phyloP scores from a whole-genome alignment of 2,888 invertebrate species.

The Cecidostiba fungosa region DNA sequence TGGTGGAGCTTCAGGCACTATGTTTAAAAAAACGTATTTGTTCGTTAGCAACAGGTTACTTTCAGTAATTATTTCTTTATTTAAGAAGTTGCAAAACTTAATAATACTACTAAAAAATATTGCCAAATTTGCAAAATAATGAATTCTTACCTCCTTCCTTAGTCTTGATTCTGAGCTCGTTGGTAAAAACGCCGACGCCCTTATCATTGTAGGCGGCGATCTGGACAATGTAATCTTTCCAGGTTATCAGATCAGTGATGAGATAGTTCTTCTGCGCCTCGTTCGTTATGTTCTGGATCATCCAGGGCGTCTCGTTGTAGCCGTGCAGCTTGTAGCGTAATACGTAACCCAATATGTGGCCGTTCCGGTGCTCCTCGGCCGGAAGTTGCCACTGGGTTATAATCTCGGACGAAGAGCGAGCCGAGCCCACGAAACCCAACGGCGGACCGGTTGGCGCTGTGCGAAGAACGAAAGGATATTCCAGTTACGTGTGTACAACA shows the following conservation, averaged over 20 bases:
- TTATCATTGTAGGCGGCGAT: conserved; percentile 98
- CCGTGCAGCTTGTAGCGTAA: conserved; percentile 95
- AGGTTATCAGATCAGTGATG: conserved; percentile 96
- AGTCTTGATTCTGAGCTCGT: conserved; percentile 95
- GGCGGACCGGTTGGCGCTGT: conserved; percentile 98
- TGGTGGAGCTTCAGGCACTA: conserved; percentile 94
- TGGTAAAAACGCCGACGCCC: conserved; percentile 96
- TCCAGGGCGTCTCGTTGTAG: conserved; percentile 94
- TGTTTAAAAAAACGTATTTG: neutral
- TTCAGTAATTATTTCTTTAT: neutral
- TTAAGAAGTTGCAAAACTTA: neutral
- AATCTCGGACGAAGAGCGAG: conserved; percentile 96
- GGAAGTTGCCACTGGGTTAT: conserved; percentile 99
- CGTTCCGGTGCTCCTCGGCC: conserved; percentile 96
- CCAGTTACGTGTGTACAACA: conserved; percentile 12
- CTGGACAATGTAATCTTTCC: conserved; percentile 98
- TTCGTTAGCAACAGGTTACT: neutral
- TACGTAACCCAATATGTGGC: conserved; percentile 95
- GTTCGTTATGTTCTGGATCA: conserved; percentile 94
- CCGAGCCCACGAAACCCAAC: conserved; percentile 95
- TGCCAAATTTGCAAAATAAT: neutral
- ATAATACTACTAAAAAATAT: neutral
- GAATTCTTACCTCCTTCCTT: conserved; percentile 88
- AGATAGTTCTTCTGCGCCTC: conserved; percentile 95
- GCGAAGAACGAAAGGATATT: conserved; percentile 52